Conservation (phyloP, 1,140 invertebrate genomes). For the Drosophila triauraria region DNA sequence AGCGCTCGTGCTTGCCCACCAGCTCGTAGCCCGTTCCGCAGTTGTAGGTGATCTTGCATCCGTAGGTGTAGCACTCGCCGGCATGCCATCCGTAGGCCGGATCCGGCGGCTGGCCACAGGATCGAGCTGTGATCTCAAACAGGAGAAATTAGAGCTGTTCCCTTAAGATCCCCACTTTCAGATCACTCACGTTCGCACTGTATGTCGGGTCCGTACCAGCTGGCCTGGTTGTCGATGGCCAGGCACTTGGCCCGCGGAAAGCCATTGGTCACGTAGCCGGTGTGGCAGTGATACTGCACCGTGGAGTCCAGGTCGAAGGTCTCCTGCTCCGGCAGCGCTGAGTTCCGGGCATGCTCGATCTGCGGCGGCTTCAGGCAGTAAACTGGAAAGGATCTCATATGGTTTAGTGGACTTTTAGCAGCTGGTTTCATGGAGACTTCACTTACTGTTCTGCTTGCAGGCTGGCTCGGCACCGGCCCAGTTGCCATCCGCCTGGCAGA, state of each 20-base stretch:
- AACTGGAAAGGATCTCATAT: constrained; percentile 86
- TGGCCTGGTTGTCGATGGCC: constrained; percentile 93
- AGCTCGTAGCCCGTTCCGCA: constrained; percentile 96
- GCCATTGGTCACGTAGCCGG: constrained; percentile 83
- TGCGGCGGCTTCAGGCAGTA: constrained; percentile 95
- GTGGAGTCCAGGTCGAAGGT: constrained; percentile 94
- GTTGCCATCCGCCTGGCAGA: constrained; percentile 95
- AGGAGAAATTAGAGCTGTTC: neutral
- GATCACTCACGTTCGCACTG: constrained; percentile 94
- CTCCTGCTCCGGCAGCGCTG: constrained; percentile 91
- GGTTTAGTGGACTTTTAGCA: too few species aligned
- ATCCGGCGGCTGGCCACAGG: constrained; percentile 94
- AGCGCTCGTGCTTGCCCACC: constrained; percentile 92
- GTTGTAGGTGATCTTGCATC: constrained; percentile 95
- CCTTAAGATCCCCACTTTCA: fast-evolving
- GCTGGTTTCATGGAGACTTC: fast-evolving
- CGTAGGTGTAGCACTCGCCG: constrained; percentile 96
- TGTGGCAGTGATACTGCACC: constrained; percentile 96
- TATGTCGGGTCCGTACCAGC: constrained; percentile 97
- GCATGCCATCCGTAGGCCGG: constrained; percentile 96
- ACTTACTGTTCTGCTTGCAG: constrained; percentile 94
- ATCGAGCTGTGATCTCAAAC: constrained; percentile 87
- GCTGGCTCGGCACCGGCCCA: constrained; percentile 95
- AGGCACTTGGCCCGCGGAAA: constrained; percentile 89
- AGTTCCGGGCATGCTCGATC: constrained; percentile 95